Conservation (phyloP, 2,888 invertebrate species). For the Dasysyrphus albostriatus region DNA sequence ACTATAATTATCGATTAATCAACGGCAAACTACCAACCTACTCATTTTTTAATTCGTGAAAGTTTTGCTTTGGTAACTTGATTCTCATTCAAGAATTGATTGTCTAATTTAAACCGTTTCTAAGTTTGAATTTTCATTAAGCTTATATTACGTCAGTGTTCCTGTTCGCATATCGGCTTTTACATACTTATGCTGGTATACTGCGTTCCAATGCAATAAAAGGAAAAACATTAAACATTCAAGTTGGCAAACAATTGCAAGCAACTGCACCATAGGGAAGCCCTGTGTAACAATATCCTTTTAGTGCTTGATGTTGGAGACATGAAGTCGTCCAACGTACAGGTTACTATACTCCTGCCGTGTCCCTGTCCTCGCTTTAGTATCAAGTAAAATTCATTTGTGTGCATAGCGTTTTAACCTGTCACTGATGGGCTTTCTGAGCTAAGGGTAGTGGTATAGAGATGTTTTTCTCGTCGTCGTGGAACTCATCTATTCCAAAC, state of each 20-base stretch:
- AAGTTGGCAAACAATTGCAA: conserved; percentile 34
- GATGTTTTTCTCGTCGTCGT: conserved; percentile 50
- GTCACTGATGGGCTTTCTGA: conserved; percentile 2
- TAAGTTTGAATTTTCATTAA: background rate
- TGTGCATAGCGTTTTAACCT: conserved; percentile 29
- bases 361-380: background rate
- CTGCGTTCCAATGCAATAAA: conserved; percentile 14
- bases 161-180: background rate
- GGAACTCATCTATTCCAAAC: conserved; percentile 21
- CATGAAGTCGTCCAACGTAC: background rate
- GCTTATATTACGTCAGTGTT: background rate
- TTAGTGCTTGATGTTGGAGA: conserved; percentile 6
- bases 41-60: no score
- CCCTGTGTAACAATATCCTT: conserved; percentile 20
- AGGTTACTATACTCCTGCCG: background rate
- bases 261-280: conserved; percentile 24
- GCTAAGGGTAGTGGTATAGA: conserved; percentile 3
- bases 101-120: background rate
- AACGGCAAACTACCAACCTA: no score
- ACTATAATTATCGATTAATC: no score
- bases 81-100: no score
- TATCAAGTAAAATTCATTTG: conserved; percentile 24
- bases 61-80: no score
- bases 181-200: background rate
- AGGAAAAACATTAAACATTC: conserved; percentile 27